Evolutionary conservation across 1,140 invertebrate genomes (phyloP).

Genomic region (Apis dorsata): DNA sequence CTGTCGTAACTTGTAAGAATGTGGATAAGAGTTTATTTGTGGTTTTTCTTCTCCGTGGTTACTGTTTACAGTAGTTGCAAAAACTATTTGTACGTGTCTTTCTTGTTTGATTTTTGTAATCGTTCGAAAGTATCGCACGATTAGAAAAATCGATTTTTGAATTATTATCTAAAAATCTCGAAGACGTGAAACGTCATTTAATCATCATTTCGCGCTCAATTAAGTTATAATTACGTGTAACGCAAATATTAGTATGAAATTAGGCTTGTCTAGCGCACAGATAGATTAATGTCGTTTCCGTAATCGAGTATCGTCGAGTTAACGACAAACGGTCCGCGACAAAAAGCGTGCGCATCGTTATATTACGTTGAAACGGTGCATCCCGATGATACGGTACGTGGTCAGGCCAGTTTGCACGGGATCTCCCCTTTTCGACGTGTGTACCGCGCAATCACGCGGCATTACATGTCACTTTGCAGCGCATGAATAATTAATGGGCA

Average conservation of each 20-base stretch:
- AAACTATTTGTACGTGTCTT: too few species aligned
- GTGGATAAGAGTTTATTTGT: not conserved
- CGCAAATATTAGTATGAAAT: not conserved
- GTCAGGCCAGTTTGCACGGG: conserved; percentile 10
- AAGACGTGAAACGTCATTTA: not conserved
- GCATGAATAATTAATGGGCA: conserved; percentile 60
- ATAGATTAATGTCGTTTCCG: not conserved
- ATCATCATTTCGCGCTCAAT: not conserved
- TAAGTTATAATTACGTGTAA: too few species aligned
- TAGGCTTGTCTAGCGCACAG: too few species aligned
- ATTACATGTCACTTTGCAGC: conserved; percentile 47
- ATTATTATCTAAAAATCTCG: too few species aligned
- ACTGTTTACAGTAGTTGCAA: too few species aligned
- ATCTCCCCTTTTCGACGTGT: conserved; percentile 8
- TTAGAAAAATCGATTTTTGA: too few species aligned
- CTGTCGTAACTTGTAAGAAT: not conserved
- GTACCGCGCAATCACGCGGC: conserved; percentile 31
- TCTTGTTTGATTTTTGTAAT: too few species aligned
- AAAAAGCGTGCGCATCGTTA: conserved; percentile 21
- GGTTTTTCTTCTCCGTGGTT: not conserved
- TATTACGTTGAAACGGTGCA: conserved; percentile 37
- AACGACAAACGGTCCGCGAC: conserved; percentile 36
- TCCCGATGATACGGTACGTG: conserved; percentile 27
- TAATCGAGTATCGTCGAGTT: not conserved
- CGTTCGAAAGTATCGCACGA: too few species aligned